phyloP scores from a whole-genome alignment of 2,888 invertebrate species.

The Ashinkailepas kermadecensis region DNA sequence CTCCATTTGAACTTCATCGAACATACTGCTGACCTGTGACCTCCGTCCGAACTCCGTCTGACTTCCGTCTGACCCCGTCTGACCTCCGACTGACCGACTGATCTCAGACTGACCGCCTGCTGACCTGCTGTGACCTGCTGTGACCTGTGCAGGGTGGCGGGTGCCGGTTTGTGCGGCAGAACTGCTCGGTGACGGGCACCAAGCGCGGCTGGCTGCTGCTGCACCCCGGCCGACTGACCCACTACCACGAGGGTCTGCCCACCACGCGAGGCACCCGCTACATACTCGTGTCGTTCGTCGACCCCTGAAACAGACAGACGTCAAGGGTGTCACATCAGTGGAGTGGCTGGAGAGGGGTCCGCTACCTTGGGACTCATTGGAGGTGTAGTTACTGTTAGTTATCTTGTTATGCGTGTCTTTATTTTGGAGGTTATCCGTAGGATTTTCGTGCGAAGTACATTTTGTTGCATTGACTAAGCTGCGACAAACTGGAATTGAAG shows the following conservation, averaged over 20 bases:
- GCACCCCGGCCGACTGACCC: conserved; percentile 95
- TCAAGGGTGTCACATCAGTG: no score
- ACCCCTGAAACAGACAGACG: conserved; percentile 52
- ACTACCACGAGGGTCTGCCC: conserved; percentile 91
- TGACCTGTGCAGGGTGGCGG: conserved; percentile 73
- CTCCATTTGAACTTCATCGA: not conserved
- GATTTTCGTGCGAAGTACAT: no score
- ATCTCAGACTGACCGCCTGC: no score
- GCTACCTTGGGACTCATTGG: no score
- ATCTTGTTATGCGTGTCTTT: no score
- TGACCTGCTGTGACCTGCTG: conserved; percentile 19
- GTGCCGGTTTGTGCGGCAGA: conserved; percentile 86
- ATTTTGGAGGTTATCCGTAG: no score
- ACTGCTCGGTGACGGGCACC: conserved; percentile 84
- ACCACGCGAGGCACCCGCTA: conserved; percentile 89
- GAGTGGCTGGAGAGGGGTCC: no score
- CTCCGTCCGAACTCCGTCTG: conserved; percentile 59
- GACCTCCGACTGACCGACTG: not conserved
- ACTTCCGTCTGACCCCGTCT: conserved; percentile 57
- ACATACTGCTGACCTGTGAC: conserved; percentile 59
- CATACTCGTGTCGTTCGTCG: conserved; percentile 96
- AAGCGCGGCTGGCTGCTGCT: conserved; percentile 65
- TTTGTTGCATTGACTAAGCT: no score
- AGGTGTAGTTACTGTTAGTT: no score
- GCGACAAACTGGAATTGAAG: no score